Evolutionary conservation across 2,113 vertebrate species (phyloP), one percentile per base, ranked within the genome.

Genomic region (Vanacampus margaritifer): DNA sequence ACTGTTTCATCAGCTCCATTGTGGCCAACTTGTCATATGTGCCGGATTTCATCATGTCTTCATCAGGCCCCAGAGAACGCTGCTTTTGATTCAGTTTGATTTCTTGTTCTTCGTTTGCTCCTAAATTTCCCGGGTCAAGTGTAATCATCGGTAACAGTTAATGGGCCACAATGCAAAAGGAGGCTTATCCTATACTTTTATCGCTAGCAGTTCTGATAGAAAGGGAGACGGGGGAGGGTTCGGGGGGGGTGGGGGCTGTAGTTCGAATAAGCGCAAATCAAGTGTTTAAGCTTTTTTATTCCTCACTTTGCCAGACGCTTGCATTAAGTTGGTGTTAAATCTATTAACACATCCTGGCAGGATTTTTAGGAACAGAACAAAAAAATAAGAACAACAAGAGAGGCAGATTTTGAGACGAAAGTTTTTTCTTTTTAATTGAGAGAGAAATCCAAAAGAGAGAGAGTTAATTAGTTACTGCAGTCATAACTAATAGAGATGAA

Each of bases 21-120:
- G 75, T 87, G 87, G 83, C 86, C 87, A 87, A 88, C 53, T 87
- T 87, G 86, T 88, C 87, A 88, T 89, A 80, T 84, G 83, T 90
- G 77, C 78, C 84, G 78, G 79, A 69, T 89, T 90, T 90, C 87
- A 87, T 89, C 89, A 90, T 87, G 84, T 88, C 84, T 89, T 89
- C 87, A 88, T 88, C 89, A 86, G 80, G 84, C 76, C 41, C 41
- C 32, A 83, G 70, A 83, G 69, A 79, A 48, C 71, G 62, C 81
- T 50, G 73, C 76, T 83, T n/a, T 82, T 84, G 78, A 77, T 78
- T 81, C 48, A 54, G 65, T 63, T 71, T 74, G 68, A 84, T 69
- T 78, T 72, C 68, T 63, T 61, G 64, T 11, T 79, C 79, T 84
- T 71, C 72, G 65, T 50, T 63, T 54, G 60, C 80, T 81, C 56